A percentile compares a stretch with the other conserved stretches of the same genome.
These are phyloP conservation scores for Cheilosia vernalis DNA, from an alignment of 2,888 invertebrate genomes.

Conservation along the genomic window DNA sequence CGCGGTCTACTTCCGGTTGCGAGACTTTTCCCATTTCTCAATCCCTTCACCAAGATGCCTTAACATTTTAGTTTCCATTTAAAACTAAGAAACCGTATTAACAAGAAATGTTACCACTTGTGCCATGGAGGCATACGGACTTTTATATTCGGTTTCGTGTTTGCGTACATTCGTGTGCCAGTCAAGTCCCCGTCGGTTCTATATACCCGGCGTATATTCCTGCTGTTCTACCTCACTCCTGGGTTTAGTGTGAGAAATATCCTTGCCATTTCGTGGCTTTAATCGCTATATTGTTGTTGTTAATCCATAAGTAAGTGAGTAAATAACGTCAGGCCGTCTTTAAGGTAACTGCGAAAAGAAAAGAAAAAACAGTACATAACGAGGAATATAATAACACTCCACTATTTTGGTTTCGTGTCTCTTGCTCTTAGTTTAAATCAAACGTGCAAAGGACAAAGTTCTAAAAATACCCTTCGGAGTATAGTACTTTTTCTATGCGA, in stretches of 20 bases:
- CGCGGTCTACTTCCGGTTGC: slow-evolving; percentile 45
- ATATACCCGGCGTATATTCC: slow-evolving; percentile 3
- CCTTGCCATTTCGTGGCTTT: slow-evolving; percentile 72
- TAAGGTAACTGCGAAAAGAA: slow-evolving; percentile 18
- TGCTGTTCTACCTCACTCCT: not conserved
- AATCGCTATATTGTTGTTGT: slow-evolving; percentile 62
- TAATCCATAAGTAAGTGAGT: slow-evolving; percentile 55
- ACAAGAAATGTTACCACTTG: slow-evolving; percentile 51
- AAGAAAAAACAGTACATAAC: slow-evolving; percentile 29
- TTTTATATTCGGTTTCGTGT: slow-evolving; percentile 63
- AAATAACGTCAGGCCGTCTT: slow-evolving; percentile 35
- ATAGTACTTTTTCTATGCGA: not conserved
- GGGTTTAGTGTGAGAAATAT: slow-evolving; percentile 51
- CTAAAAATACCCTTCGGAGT: slow-evolving; percentile 57
- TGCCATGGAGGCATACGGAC: slow-evolving; percentile 54
- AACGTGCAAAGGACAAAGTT: slow-evolving; percentile 78
- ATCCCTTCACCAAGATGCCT: slow-evolving; percentile 29
- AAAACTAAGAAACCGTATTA: slow-evolving; percentile 42
- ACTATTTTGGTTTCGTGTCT: slow-evolving; percentile 74
- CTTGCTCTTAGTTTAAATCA: slow-evolving; percentile 80
- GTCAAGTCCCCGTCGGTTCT: slow-evolving; percentile 21
- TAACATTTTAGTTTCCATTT: slow-evolving; percentile 56
- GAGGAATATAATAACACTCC: slow-evolving; percentile 52
- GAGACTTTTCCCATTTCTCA: slow-evolving; percentile 18
- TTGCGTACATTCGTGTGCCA: slow-evolving; percentile 66